Conservation (phyloP, 2,113 vertebrate genomes). For the Naja naja region DNA sequence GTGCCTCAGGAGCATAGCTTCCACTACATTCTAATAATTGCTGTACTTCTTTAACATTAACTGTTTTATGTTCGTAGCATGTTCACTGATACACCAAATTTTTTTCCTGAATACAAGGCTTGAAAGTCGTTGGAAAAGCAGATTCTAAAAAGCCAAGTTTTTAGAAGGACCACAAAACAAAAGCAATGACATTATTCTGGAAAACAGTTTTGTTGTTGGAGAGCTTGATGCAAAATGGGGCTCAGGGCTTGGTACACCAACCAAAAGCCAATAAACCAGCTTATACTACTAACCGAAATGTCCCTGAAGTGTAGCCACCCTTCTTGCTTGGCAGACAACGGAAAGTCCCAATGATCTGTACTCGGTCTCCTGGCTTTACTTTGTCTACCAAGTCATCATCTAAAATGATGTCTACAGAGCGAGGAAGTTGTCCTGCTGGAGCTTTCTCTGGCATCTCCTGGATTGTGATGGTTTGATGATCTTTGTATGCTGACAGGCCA, state of each 20-base stretch:
- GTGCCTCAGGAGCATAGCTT: neutral
- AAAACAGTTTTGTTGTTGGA: neutral
- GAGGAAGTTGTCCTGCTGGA: conserved; percentile 93
- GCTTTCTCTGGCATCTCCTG: conserved; percentile 99
- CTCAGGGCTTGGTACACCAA: neutral
- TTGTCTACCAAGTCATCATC: conserved; percentile 93
- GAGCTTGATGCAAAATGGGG: neutral
- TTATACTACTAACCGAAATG: conserved; percentile 81
- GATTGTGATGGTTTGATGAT: conserved; percentile 94
- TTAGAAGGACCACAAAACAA: neutral
- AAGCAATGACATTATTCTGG: neutral
- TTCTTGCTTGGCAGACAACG: conserved; percentile 95
- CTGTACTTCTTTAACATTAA: neutral
- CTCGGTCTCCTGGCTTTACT: conserved; percentile 90
- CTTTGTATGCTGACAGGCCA: conserved; percentile 91
- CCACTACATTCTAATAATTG: neutral
- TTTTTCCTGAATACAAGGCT: neutral
- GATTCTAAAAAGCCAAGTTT: neutral
- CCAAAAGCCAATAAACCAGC: neutral
- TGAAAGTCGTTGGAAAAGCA: neutral
- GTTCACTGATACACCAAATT: neutral
- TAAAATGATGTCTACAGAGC: conserved; percentile 91
- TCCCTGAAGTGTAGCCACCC: conserved; percentile 92
- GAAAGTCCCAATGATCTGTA: conserved; percentile 92
- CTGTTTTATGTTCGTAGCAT: neutral